Base-by-base conservation (phyloP, 1,140 invertebrate genomes). In the Drosophila ohnishii region DNA sequence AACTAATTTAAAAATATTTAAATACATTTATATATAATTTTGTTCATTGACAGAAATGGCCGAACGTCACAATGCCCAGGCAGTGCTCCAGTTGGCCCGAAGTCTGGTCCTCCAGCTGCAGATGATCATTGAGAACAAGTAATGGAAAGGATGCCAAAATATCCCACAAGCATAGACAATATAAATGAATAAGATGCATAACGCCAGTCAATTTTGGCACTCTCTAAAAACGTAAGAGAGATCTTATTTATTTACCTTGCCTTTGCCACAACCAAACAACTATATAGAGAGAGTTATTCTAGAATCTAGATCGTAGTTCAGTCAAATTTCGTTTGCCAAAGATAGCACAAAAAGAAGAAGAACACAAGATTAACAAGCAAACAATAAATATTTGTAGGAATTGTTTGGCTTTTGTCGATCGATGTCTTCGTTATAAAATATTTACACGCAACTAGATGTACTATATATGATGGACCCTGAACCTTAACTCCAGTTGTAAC, bases 41-140 rank as follows among this genome's bases (percentile, higher is more conserved):
- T 35, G 25, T 39, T 28, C 10, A 2, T 14, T 67, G 10, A 3
- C 92, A 98, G 97, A 98, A 95, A 98, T 98, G 97, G 97, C 97
- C 0, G 97, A 98, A 92, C 93, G 96, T 78, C 97, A 98, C 91
- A 95, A 98, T 92, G 96, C 96, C 5, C 94, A 94, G 77, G 94
- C 95, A 37, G 95, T 98, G 10, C 92, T 98, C 50, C 94, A 95
- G 78, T 93, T 97, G 48, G 95, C 97, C 1, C 93, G 97, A 74
- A 96, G 97, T 84, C 92, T 98, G 8, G 97, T 98, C 13, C 92
- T 96, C 50, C 96, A 97, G 92, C 94, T 98, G 72, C 97, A 98
- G 93, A 96, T 96, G 65, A 92, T 98, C 45, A 98, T 98, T 77
- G 97, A 97, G 91, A 97, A 98, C 91, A 96, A 96, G 92, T 96